These are phyloP conservation scores for Chaenodraco wilsoni DNA, from an alignment of 2,797 vertebrate genomes.

Conservation along the genomic window DNA sequence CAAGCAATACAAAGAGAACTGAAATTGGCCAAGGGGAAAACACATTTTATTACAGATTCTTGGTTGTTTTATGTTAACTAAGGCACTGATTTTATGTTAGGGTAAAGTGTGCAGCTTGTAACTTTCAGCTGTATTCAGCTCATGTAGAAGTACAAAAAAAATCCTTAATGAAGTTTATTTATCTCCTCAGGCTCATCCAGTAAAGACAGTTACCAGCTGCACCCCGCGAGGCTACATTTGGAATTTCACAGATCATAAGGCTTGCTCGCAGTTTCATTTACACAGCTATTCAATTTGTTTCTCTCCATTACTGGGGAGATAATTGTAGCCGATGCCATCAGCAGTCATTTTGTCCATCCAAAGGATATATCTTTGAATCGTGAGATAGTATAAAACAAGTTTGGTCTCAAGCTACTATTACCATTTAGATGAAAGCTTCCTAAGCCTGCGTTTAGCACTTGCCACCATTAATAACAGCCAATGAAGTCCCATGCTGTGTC, in stretches of 20 bases:
- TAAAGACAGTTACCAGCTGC: slow-evolving; percentile 90
- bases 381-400: slow-evolving; percentile 22
- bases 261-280: slow-evolving; percentile 67
- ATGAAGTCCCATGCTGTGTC: slow-evolving; percentile 40
- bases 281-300: slow-evolving; percentile 68
- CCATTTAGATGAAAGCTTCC: slow-evolving; percentile 37
- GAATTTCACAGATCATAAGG: slow-evolving; percentile 77
- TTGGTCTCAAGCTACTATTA: slow-evolving; percentile 51
- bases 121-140: slow-evolving; percentile 59
- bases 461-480: slow-evolving; percentile 24
- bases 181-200: slow-evolving; percentile 86
- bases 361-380: slow-evolving; percentile 13
- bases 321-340: slow-evolving; percentile 56
- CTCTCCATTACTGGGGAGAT: slow-evolving; percentile 49
- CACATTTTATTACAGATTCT: slow-evolving; percentile 49
- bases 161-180: slow-evolving; percentile 79
- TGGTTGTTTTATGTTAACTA: slow-evolving; percentile 46
- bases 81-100: slow-evolving; percentile 57
- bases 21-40: slow-evolving; percentile 59
- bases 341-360: slow-evolving; percentile 46
- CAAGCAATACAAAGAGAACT: slow-evolving; percentile 44
- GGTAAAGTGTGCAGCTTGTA: slow-evolving; percentile 37
- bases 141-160: slow-evolving; percentile 79
- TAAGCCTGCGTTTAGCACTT: slow-evolving; percentile 1
- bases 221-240: slow-evolving; percentile 70